Base-by-base conservation (phyloP, 2,113 vertebrate genomes). In the Caloenas nicobarica region DNA sequence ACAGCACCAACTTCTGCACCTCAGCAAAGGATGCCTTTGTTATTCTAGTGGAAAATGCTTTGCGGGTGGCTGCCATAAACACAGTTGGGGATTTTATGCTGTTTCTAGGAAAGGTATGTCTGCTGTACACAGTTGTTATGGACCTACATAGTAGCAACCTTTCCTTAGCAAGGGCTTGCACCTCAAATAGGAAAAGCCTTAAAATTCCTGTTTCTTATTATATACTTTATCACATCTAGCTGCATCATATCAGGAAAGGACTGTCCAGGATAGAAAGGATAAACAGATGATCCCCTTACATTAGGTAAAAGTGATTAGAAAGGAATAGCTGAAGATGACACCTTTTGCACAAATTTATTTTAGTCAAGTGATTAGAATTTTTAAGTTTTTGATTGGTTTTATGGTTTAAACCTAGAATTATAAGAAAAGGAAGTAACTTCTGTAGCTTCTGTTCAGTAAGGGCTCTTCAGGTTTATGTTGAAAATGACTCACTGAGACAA, bases 1-100 rank as follows among this genome's bases (percentile, higher is more conserved):
- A 99, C 98, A 99, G 99, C 97, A 99, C 99, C 94, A 99, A 99
- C 97, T 99, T 99, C 98, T 99, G 99, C 97, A 99, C 99, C 28
- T 99, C 99, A 61, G 99, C 99, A 33, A 99, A 99, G 51, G 99
- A 99, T 81, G 99, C 99, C 96, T 99, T 99, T 88, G 97, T 99
- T 90, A 99, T 99, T 96, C 97, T 99, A 95, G 99, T 99, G 97
- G 99, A 99, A 94, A 99, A 99, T 13, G 99, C 99, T 64, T 97
- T 99, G 97, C 98, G 99, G n/a, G 99, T 99, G 61, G 99, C 99
- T 84, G 98, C 99, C 88, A 99, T 99, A 98, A 99, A 99, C 83
- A 99, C 99, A 24, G 98, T 99, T 48, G 99, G 99, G 88, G 99
- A 99, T 97, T 99, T 99, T 88, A 99, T 99, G 96, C 98, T 99